Conservation (phyloP, 1,140 invertebrate species). For the Rhizoglyphus robini region DNA sequence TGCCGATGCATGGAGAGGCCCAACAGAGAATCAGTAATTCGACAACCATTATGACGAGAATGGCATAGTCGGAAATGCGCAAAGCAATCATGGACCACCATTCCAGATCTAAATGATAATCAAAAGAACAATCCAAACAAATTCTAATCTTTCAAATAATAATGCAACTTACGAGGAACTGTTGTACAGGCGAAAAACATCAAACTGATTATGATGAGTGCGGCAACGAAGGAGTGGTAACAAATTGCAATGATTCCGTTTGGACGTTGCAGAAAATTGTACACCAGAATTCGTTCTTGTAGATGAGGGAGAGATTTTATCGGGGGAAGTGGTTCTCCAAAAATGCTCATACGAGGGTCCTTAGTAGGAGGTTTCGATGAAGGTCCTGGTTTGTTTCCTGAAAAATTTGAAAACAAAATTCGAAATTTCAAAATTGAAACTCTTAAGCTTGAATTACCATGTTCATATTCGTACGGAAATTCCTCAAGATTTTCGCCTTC, state of each 20-base stretch:
- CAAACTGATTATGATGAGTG: neutral
- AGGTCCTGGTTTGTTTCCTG: no score
- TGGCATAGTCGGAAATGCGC: neutral
- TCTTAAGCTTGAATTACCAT: no score
- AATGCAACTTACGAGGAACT: neutral
- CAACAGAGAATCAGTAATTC: conserved; percentile 1
- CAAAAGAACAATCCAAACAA: neutral
- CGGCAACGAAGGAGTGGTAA: neutral
- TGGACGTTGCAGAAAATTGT: conserved; percentile 1
- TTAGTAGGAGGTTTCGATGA: no score
- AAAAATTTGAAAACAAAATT: no score
- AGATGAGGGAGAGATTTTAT: no score
- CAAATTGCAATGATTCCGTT: neutral
- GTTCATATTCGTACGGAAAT: no score
- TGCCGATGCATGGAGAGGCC: neutral
- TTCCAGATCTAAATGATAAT: neutral
- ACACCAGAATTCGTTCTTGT: no score
- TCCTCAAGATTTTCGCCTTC: no score
- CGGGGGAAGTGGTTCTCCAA: no score
- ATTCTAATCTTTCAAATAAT: neutral
- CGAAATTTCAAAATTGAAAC: no score
- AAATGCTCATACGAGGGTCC: no score
- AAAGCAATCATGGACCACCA: neutral
- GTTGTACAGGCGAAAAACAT: neutral
- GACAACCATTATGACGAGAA: neutral